Conservation (phyloP, 2,113 vertebrate species). For the Pardalotus punctatus region DNA sequence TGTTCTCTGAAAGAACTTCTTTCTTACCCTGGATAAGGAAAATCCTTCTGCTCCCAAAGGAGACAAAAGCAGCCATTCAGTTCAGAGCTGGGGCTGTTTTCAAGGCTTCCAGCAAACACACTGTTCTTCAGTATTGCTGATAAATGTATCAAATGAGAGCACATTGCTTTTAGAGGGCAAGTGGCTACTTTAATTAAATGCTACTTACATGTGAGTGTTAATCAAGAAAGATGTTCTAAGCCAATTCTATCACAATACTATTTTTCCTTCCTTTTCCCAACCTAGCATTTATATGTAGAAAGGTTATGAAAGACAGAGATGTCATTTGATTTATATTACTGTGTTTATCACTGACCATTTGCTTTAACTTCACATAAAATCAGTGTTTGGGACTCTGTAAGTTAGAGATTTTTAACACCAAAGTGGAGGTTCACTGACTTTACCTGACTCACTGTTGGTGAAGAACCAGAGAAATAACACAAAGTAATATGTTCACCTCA, state of each 20-base stretch:
- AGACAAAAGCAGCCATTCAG: constrained; percentile 4
- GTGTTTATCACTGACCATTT: neutral
- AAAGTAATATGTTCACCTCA: neutral
- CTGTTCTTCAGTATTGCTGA: neutral
- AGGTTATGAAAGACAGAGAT: neutral
- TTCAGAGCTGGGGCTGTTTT: neutral
- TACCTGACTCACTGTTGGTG: neutral
- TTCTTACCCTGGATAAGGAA: neutral
- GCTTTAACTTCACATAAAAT: neutral
- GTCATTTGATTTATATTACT: neutral
- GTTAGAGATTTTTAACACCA: neutral
- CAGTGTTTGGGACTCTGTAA: neutral
- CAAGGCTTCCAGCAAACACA: neutral
- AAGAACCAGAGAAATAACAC: neutral
- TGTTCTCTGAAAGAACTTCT: neutral
- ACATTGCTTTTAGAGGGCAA: neutral
- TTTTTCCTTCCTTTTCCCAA: neutral
- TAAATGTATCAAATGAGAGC: neutral
- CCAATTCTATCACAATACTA: neutral
- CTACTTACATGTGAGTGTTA: neutral
- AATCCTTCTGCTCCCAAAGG: neutral
- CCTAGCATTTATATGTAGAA: neutral
- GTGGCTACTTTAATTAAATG: neutral
- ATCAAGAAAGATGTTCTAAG: neutral
- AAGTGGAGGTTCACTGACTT: neutral